A percentile compares a stretch with the other conserved stretches of the same genome.
Evolutionary conservation across 2,888 invertebrate species (phyloP).

Genomic region (Caradrina clavipalpis): DNA sequence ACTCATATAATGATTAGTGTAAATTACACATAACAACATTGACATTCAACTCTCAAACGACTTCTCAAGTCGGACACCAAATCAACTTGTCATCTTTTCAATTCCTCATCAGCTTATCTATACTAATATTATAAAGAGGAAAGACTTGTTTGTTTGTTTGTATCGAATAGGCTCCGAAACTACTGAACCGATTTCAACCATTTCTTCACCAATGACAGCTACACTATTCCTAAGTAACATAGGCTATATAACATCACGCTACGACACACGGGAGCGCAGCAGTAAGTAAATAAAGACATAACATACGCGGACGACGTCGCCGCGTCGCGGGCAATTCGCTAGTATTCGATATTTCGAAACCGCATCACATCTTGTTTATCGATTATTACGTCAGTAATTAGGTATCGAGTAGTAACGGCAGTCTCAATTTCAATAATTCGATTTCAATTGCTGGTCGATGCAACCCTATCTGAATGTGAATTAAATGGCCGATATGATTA

Average conservation of each 20-base stretch:
- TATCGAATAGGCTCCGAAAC: too few relatives aligned
- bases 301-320: too few relatives aligned
- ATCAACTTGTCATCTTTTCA: slow-evolving; percentile 47
- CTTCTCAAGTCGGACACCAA: slow-evolving; percentile 20
- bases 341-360: slow-evolving; percentile 38
- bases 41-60: slow-evolving; percentile 26
- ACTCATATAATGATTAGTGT: slow-evolving; percentile 3
- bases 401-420: slow-evolving; percentile 38
- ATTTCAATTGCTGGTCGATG: slow-evolving; percentile 50
- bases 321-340: too few relatives aligned
- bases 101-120: slow-evolving; percentile 44
- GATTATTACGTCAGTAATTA: slow-evolving; percentile 52
- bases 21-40: slow-evolving; percentile 25
- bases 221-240: too few relatives aligned
- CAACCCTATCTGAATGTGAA: slow-evolving; percentile 36
- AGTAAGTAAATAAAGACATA: too few relatives aligned
- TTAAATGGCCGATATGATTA: slow-evolving; percentile 17
- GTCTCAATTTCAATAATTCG: slow-evolving; percentile 57
- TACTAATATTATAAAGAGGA: too few relatives aligned
- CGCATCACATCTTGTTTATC: slow-evolving; percentile 41
- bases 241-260: too few relatives aligned
- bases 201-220: too few relatives aligned
- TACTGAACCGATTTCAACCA: too few relatives aligned
- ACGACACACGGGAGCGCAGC: too few relatives aligned
- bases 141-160: too few relatives aligned